Base-by-base conservation (phyloP, 2,113 vertebrate genomes). In the Perccottus glenii region DNA sequence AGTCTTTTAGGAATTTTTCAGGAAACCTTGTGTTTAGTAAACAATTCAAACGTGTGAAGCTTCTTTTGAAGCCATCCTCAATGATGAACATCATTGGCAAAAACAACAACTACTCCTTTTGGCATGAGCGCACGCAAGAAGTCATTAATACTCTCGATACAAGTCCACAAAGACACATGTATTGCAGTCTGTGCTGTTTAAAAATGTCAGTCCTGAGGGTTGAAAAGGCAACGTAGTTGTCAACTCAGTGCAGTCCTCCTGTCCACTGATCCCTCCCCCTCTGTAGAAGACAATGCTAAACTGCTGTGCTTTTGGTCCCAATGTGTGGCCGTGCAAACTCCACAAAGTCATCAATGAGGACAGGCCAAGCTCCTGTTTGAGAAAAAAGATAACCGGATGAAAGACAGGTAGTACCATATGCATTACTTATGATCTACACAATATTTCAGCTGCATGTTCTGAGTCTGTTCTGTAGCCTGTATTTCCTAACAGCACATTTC, bases 271-370 rank as follows among this genome's bases (percentile, higher is more conserved):
- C 72, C 64, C 64, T 40, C 59, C 27, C 38, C 7, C 64, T 77
- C 3, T 16, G 60, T 56, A 60, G 69, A 63, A 75, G 81, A 55
- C 91, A 94, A 94, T 89, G 93, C 85, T 83, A 92, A 66, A 92
- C 90, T 60, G 90, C 87, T 67, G 93, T 93, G 78, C 75, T 94
- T 71, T 94, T 95, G 70, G 92, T 93, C 69, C 94, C 93, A 55
- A 98, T 92, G 73, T 95, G 93, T 2, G 94, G 95, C 82, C 95
- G 91, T 51, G 95, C 96, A 35, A 95, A 98, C 80, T 97, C 96
- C 81, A 96, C 94, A 88, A 98, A 98, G 78, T 96, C 96, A 44
- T 96, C 96, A 76, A 96, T 96, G 47, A 98, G 95, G 71, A 97
- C 96, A 12, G 96, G 96, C 96, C 96, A 98, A 0, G 95, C 96